Base-by-base conservation (phyloP, 1,140 invertebrate species). In the Patella vulgata region DNA sequence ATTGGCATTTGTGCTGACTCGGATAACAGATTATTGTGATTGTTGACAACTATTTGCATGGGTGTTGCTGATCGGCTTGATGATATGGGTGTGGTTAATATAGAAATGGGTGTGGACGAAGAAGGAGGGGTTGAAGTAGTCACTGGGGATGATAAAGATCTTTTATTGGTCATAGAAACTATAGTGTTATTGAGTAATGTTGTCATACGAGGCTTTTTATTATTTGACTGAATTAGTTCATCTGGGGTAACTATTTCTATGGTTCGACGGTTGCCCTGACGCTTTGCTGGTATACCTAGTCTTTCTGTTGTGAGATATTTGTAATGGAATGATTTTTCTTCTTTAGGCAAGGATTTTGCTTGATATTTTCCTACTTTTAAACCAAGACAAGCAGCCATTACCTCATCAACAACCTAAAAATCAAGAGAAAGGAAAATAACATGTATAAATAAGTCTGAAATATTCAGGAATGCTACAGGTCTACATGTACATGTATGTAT, bases 321-420 rank as follows among this genome's bases (percentile, higher is more conserved):
- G 46, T 75, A 72, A 17, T 66, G 69, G 56, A 77, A 73, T 66
- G 70, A 50, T 48, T 58, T 25, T 46, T 73, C 73, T 36, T 54
- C 52, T 9, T 59, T 59, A 31, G 68, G 71, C 23, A 77, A 67
- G 14, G 73, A 69, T 39, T 69, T 73, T 11, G 76, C 69, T 39
- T 73, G 64, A 40, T 71, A 68, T 27, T 47, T 50, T 28, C 78
- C 76, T 6, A 53, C 42, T 25, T 68, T 48, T 23, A 80, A 53
- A 8, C 74, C 76, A 21, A 80, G 47, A 25, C 67, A 57, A 46
- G 71, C 44, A 11, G 74, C 73, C 17, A 80, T 12, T 27, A 42
- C 54, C 21, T 40, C 46, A 60, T 75, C 65, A 11, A 70, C 63
- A 40, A 80, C 47, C 78, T 80, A 63, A 52, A 73, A 75, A 19